Evolutionary conservation across 2,113 vertebrate species (phyloP).

Genomic region (Origma solitaria): DNA sequence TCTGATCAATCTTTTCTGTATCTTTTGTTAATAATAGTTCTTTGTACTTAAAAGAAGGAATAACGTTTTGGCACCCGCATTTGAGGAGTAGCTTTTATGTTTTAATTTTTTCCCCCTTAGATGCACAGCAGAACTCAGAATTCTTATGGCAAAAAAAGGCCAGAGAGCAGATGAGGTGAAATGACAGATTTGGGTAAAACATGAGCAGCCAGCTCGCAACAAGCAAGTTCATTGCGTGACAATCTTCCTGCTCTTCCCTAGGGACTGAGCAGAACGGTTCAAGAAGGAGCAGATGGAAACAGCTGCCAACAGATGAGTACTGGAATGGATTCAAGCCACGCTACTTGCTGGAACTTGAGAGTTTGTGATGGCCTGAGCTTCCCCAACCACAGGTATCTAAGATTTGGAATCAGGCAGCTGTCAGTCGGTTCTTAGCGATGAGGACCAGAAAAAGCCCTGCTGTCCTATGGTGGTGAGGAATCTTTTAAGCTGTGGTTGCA

Average conservation of each 20-base stretch:
- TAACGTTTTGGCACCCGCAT: neutral
- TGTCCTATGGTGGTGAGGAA: neutral
- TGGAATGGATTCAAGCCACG: neutral
- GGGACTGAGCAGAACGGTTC: neutral
- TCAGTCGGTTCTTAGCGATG: neutral
- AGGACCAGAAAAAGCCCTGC: neutral
- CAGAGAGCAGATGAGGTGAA: neutral
- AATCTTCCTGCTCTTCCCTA: neutral
- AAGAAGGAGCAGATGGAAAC: slow-evolving; percentile 1
- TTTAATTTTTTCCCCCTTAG: neutral
- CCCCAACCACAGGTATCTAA: neutral
- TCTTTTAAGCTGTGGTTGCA: neutral
- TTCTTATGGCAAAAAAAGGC: neutral
- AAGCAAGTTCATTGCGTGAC: neutral
- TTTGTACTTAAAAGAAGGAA: neutral
- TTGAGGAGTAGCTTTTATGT: neutral
- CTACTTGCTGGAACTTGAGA: neutral
- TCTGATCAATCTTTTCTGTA: neutral
- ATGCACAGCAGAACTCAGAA: neutral
- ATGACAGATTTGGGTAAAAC: neutral
- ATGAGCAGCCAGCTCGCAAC: neutral
- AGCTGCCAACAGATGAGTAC: neutral
- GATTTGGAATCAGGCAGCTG: neutral
- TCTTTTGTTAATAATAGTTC: neutral
- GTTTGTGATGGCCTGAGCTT: neutral